These are phyloP conservation scores for Trichonephila clavata DNA, from an alignment of 1,140 invertebrate genomes.

Conservation along the genomic window DNA sequence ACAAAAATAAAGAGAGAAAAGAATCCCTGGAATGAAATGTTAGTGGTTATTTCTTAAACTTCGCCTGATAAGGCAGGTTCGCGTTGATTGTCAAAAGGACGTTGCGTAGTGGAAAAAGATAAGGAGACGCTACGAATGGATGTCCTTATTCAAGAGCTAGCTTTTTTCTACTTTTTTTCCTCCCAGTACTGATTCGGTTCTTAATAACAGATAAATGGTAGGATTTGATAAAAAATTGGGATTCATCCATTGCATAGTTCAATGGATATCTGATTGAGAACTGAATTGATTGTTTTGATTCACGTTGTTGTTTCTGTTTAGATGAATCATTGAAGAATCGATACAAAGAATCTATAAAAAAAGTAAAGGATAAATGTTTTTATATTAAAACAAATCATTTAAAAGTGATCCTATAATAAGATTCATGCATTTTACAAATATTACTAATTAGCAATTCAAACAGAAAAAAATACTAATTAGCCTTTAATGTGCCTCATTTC, in stretches of 20 bases:
- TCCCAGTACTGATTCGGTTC: background rate
- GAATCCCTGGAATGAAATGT: slow-evolving; percentile 23
- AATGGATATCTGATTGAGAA: too few relatives aligned
- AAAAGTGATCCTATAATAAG: too few relatives aligned
- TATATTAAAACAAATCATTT: too few relatives aligned
- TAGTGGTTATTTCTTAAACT: slow-evolving; percentile 40
- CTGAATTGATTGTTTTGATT: too few relatives aligned
- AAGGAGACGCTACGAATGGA: slow-evolving; percentile 11
- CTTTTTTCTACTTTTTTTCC: background rate
- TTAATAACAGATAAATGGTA: background rate
- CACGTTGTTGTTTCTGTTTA: too few relatives aligned
- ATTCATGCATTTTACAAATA: too few relatives aligned
- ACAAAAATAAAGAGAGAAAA: background rate
- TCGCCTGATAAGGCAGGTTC: slow-evolving; percentile 21
- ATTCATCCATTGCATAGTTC: background rate
- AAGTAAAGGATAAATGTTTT: too few relatives aligned
- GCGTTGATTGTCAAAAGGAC: slow-evolving; percentile 30
- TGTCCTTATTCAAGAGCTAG: slow-evolving; percentile 14
- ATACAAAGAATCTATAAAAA: too few relatives aligned
- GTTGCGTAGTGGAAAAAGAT: background rate
- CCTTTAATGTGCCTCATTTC: too few relatives aligned
- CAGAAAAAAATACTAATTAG: too few relatives aligned
- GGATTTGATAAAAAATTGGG: background rate
- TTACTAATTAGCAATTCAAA: too few relatives aligned
- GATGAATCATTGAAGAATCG: too few relatives aligned